Evolutionary conservation across 2,888 invertebrate species (phyloP), one percentile per base, ranked within the genome.

Genomic region (Eilema griseolum): DNA sequence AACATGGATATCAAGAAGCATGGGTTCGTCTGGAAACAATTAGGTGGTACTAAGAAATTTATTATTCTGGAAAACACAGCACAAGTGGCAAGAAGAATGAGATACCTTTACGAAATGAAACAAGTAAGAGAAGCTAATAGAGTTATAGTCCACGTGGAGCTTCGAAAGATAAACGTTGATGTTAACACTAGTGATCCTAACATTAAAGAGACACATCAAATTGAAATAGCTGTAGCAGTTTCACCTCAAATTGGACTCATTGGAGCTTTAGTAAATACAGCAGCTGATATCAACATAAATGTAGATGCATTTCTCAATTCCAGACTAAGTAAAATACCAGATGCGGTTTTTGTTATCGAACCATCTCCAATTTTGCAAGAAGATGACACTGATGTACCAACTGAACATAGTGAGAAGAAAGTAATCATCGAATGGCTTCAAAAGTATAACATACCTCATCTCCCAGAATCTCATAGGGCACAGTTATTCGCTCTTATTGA

Each of bases 371-470:
- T 10, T 41, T 26, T 63, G 26, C 46, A 59, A 59, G 59, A 67
- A 60, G 46, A 74, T 52, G 0, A 77, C 2, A 10, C 70, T 2
- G 75, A 80, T 63, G 52, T 73, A 11, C 86, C 84, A 0, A 81
- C 77, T 0, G 41, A 77, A 0, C 66, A 80, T 33, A 83, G 81
- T 46, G 52, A 62, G 7, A 82, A 76, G 33, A 7, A 12, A 0
- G 76, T 86, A 10, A 86, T 86, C 74, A 79, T 77, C 0, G 61
- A 75, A 0, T 90, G 89, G 89, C 71, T 90, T 1, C 69, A 86
- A 0, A 56, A 63, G 0, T 73, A 86, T 28, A 67, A 81, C 0
- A 72, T 90, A 0, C 82, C 86, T 0, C 83, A 76, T 67, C 72
- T 79, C 2, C 23, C 66, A 0, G 63, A 71, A 4, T 80, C 83